Conservation (phyloP, 92 coral and sea anemone genomes). For the Virgularia gustaviana region DNA sequence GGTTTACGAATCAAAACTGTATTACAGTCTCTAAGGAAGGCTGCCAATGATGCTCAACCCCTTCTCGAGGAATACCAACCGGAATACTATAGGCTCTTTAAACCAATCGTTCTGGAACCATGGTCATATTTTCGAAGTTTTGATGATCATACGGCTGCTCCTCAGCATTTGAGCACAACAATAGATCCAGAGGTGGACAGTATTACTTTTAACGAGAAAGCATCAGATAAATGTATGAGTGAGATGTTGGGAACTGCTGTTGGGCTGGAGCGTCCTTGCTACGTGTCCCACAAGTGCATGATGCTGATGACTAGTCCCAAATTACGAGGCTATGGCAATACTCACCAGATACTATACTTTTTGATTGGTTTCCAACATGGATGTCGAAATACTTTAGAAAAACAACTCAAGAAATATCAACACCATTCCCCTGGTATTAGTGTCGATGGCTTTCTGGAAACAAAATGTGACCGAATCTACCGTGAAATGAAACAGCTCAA, state of each 20-base stretch:
- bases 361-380: slow-evolving; percentile 27
- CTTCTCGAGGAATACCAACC: slow-evolving; percentile 9
- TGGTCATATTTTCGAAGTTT: slow-evolving; percentile 3
- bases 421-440: background rate
- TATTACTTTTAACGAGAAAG: background rate
- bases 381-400: slow-evolving; percentile 21
- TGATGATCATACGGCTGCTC: background rate
- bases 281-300: slow-evolving; percentile 14
- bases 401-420: slow-evolving; percentile 7
- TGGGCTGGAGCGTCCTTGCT: slow-evolving; percentile 15
- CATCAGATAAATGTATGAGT: slow-evolving; percentile 33
- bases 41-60: slow-evolving; percentile 11
- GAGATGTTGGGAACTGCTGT: slow-evolving; percentile 25
- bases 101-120: slow-evolving; percentile 26
- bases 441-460: slow-evolving; percentile 22
- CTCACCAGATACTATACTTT: slow-evolving; percentile 32
- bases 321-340: slow-evolving; percentile 22
- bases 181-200: no score
- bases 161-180: background rate
- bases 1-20: background rate
- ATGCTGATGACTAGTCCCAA: slow-evolving; percentile 20
- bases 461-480: slow-evolving; percentile 22
- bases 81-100: slow-evolving; percentile 14
- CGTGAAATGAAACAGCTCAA: slow-evolving; percentile 3
- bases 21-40: slow-evolving; percentile 3